Percentiles rank a stretch among this genome's conserved stretches.
Evolutionary conservation across 2,797 vertebrate species (phyloP).

Genomic region (Harpagifer antarcticus): DNA sequence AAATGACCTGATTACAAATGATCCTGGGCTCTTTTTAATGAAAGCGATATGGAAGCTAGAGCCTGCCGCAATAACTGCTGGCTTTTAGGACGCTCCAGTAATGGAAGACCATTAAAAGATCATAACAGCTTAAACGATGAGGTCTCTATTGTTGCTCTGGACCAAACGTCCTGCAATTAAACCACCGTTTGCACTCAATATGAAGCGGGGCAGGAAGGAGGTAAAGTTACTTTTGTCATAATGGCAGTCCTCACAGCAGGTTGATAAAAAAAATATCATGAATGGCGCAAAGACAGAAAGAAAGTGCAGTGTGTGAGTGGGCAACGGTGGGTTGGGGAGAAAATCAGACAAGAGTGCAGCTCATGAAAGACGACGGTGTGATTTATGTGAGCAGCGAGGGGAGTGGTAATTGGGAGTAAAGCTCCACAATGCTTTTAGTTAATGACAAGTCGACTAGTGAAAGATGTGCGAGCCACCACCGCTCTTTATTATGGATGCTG

Average conservation of each 20-base stretch:
- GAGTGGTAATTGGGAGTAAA: slow-evolving; percentile 83
- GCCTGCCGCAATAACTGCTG: slow-evolving; percentile 61
- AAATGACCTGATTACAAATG: slow-evolving; percentile 79
- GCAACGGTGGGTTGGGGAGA: background rate
- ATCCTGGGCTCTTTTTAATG: slow-evolving; percentile 77
- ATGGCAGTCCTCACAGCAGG: slow-evolving; percentile 24
- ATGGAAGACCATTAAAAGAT: slow-evolving; percentile 83
- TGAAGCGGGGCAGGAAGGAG: slow-evolving; percentile 55
- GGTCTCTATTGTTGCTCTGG: slow-evolving; percentile 72
- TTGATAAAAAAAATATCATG: slow-evolving; percentile 21
- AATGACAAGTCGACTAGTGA: slow-evolving; percentile 81
- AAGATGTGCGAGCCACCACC: slow-evolving; percentile 69
- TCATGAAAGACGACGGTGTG: slow-evolving; percentile 72
- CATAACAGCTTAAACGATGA: slow-evolving; percentile 82
- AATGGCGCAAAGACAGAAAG: slow-evolving; percentile 9
- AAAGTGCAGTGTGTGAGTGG: background rate
- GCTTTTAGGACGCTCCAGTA: slow-evolving; percentile 77
- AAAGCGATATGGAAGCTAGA: slow-evolving; percentile 79
- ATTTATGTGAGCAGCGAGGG: slow-evolving; percentile 75
- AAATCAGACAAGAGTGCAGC: slow-evolving; percentile 57
- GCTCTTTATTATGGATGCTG: slow-evolving; percentile 63
- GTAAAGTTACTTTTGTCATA: slow-evolving; percentile 66
- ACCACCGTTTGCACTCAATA: slow-evolving; percentile 65
- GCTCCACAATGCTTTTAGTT: slow-evolving; percentile 82
- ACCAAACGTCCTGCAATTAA: slow-evolving; percentile 73